Percentiles rank a stretch among this genome's conserved stretches.
These are phyloP conservation scores for Neocrepidodera transversa DNA, from an alignment of 2,888 invertebrate species.

Conservation along the genomic window DNA sequence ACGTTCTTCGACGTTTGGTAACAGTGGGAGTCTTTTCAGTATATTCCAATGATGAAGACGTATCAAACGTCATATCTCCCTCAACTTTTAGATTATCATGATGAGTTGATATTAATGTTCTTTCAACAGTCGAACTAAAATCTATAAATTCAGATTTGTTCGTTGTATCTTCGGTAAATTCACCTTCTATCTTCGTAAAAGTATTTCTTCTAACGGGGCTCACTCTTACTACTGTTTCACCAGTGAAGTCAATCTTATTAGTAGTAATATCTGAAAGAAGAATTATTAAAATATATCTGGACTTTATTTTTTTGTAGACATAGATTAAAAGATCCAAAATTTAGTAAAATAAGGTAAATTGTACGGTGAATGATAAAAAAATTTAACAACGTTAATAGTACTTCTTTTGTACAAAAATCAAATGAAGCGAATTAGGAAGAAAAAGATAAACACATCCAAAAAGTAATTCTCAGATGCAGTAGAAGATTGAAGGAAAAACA, in stretches of 20 bases:
- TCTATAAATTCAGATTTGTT: constrained; percentile 72
- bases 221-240: constrained; percentile 70
- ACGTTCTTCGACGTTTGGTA: constrained; percentile 71
- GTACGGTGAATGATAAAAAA: too few species aligned
- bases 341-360: too few species aligned
- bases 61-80: constrained; percentile 73
- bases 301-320: too few species aligned
- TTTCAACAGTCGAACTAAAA: constrained; percentile 66
- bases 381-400: too few species aligned
- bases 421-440: too few species aligned
- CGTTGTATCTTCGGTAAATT: constrained; percentile 74
- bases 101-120: constrained; percentile 66
- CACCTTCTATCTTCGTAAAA: constrained; percentile 80
- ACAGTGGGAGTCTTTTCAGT: constrained; percentile 66
- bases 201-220: constrained; percentile 76
- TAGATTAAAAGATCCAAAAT: too few species aligned
- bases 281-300: too few species aligned
- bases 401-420: too few species aligned
- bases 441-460: too few species aligned
- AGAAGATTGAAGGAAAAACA: too few species aligned
- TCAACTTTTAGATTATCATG: constrained; percentile 73
- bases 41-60: constrained; percentile 70
- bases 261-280: constrained; percentile 72
- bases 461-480: too few species aligned
- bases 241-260: constrained; percentile 72